Conservation (phyloP, 2,888 invertebrate species). For the Meiosimyza decipiens region DNA sequence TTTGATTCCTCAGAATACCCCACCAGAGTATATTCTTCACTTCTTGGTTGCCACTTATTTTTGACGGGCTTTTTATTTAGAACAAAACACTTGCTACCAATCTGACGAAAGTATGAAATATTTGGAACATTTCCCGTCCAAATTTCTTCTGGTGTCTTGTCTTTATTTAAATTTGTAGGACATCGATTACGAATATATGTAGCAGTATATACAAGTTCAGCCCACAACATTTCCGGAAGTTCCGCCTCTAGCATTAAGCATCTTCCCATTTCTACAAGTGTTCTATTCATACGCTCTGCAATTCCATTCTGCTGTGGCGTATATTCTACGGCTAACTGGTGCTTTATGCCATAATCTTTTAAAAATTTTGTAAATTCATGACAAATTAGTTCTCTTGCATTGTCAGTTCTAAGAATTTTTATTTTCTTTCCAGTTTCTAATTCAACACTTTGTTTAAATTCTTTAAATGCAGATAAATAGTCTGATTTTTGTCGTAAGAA, state of each 20-base stretch:
- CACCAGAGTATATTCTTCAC: too few relatives aligned
- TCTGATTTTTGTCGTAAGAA: not conserved
- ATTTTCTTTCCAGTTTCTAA: too few relatives aligned
- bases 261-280: conserved; percentile 33
- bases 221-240: conserved; percentile 46
- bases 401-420: too few relatives aligned
- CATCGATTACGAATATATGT: too few relatives aligned
- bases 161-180: too few relatives aligned
- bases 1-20: conserved; percentile 27
- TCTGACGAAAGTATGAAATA: conserved; percentile 34
- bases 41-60: conserved; percentile 31
- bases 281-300: conserved; percentile 32
- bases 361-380: conserved; percentile 15
- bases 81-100: conserved; percentile 32
- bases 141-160: conserved; percentile 38
- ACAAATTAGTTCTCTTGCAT: not conserved
- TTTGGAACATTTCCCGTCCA: conserved; percentile 37
- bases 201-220: conserved; percentile 14
- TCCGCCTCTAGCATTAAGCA: conserved; percentile 47
- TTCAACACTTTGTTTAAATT: too few relatives aligned
- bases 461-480: too few relatives aligned
- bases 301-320: conserved; percentile 33
- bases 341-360: conserved; percentile 23
- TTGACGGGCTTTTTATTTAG: conserved; percentile 22
- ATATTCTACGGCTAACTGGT: conserved; percentile 20